Evolutionary conservation across 2,888 invertebrate genomes (phyloP).

Genomic region (Limnephilus rhombicus): DNA sequence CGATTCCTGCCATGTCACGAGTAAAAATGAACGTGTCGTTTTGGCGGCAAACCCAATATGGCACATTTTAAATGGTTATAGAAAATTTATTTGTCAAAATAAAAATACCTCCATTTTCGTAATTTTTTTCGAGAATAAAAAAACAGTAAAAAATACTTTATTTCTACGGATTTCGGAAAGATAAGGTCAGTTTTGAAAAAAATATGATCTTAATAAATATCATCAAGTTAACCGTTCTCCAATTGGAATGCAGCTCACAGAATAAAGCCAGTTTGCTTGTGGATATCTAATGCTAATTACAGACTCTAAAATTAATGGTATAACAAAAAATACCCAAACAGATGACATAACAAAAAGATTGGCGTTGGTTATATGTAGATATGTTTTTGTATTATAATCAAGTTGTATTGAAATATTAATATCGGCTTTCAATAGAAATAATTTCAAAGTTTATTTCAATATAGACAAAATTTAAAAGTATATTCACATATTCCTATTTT

Average conservation of each 20-base stretch:
- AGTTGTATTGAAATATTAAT: neutral
- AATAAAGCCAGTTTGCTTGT: neutral
- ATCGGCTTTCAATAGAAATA: neutral
- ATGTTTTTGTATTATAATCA: neutral
- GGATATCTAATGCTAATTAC: neutral
- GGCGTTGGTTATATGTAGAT: neutral
- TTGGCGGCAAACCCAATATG: too few relatives aligned
- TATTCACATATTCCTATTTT: too few relatives aligned
- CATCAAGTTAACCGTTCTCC: neutral
- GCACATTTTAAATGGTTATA: too few relatives aligned
- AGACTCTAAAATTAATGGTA: neutral
- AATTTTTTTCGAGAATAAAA: too few relatives aligned
- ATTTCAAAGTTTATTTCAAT: neutral
- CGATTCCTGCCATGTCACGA: too few relatives aligned
- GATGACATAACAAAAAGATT: neutral
- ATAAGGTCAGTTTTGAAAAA: too few relatives aligned
- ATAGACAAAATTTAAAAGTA: neutral
- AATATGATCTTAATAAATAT: too few relatives aligned
- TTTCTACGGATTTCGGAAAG: too few relatives aligned
- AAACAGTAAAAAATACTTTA: too few relatives aligned
- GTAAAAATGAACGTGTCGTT: too few relatives aligned
- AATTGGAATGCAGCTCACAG: neutral
- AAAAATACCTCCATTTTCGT: too few relatives aligned
- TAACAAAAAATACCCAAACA: neutral
- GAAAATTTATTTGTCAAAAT: too few relatives aligned